A percentile compares a stretch with the other conserved stretches of the same genome.
These are phyloP conservation scores for Agapornis roseicollis DNA, from an alignment of 2,113 vertebrate species.

Conservation along the genomic window DNA sequence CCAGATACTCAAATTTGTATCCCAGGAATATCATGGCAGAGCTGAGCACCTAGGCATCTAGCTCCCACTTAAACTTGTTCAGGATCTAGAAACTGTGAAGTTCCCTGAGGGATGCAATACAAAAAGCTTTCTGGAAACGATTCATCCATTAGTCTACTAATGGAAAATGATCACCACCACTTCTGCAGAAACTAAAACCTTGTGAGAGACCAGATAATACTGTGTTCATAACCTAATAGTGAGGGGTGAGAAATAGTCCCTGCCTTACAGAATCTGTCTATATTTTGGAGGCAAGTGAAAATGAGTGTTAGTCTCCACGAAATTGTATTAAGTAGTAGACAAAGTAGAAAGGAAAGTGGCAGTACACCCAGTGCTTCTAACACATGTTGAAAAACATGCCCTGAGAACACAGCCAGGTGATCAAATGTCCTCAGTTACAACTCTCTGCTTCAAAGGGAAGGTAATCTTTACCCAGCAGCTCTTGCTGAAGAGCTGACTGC, in stretches of 20 bases:
- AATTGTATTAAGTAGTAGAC: not conserved
- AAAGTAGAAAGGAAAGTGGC: not conserved
- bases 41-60: not conserved
- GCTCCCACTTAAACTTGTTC: not conserved
- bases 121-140: not conserved
- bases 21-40: not conserved
- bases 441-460: not conserved
- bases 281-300: not conserved
- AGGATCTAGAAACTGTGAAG: not conserved
- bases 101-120: not conserved
- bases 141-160: not conserved
- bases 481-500: not conserved
- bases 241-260: not conserved
- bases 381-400: not conserved
- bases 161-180: not conserved
- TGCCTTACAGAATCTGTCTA: not conserved
- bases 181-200: not conserved
- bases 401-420: fast-evolving
- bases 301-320: not conserved
- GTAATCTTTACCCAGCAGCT: not conserved
- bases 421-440: not conserved
- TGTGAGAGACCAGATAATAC: not conserved
- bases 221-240: not conserved
- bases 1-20: not conserved
- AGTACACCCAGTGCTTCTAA: not conserved